Percentiles rank a stretch among this genome's conserved stretches.
phyloP scores from a whole-genome alignment of 2,797 vertebrate genomes.

The Myotis vivesi region DNA sequence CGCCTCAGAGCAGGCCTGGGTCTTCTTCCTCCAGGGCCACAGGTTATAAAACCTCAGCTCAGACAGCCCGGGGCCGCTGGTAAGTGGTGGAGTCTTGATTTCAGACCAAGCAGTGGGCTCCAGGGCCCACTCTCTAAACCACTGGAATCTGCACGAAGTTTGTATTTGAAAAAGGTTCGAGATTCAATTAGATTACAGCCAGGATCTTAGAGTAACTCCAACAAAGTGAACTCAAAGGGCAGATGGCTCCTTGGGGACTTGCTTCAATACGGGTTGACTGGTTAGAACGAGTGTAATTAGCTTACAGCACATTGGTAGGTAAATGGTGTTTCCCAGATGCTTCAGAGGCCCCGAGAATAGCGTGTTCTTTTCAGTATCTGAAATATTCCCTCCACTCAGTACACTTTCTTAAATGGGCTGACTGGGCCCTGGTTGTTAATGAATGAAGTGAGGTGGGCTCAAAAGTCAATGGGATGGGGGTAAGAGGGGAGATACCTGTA shows the following conservation, averaged over 20 bases:
- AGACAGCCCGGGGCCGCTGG: not conserved
- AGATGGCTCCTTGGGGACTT: not conserved
- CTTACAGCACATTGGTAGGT: not conserved
- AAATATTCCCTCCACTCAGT: not conserved
- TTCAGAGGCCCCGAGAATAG: not conserved
- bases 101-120: not conserved
- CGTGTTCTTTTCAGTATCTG: not conserved
- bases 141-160: not conserved
- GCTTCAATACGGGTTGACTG: not conserved
- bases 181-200: not conserved
- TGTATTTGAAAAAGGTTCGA: not conserved
- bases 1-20: not conserved
- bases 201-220: not conserved
- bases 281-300: not conserved
- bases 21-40: not conserved
- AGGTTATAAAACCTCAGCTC: not conserved
- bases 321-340: not conserved
- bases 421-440: not conserved
- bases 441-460: not conserved
- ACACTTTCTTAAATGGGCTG: not conserved
- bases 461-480: not conserved
- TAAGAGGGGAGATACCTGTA: too few relatives aligned
- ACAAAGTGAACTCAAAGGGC: not conserved
- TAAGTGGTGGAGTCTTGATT: not conserved
- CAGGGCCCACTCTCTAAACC: not conserved